Evolutionary conservation across 2,797 vertebrate genomes (phyloP).

Genomic region (Danio kyathit): DNA sequence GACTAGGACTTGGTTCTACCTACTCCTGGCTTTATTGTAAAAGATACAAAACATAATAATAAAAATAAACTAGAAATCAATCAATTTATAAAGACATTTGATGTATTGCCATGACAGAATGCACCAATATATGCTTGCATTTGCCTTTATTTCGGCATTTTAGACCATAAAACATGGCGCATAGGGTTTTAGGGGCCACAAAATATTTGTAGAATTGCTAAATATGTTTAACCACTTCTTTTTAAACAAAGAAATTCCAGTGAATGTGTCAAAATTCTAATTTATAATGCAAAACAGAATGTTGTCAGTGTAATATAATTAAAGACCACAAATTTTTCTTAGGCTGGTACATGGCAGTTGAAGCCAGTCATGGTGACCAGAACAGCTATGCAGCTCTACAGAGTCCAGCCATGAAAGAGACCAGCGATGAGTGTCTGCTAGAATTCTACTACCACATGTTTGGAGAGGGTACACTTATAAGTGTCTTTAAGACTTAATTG

Average conservation of each 20-base stretch:
- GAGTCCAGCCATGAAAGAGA: constrained; percentile 73
- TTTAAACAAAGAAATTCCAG: neutral
- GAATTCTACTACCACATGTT: constrained; percentile 80
- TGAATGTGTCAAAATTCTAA: neutral
- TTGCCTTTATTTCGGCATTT: neutral
- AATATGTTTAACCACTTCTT: neutral
- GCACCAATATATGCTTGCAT: no score
- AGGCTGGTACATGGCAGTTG: constrained; percentile 81
- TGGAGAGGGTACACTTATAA: constrained; percentile 70
- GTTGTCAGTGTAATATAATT: neutral
- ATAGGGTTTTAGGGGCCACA: neutral
- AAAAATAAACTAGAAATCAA: no score
- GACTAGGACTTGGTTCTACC: no score
- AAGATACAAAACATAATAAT: no score
- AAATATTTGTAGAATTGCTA: neutral
- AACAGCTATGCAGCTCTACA: constrained; percentile 73
- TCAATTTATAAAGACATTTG: no score
- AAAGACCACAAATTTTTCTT: constrained; percentile 11
- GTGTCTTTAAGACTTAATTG: neutral
- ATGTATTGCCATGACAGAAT: no score
- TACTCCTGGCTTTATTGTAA: no score
- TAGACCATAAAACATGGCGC: neutral
- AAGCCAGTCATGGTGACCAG: constrained; percentile 55
- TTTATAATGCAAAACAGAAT: neutral
- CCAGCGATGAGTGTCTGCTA: constrained; percentile 73